phyloP scores from a whole-genome alignment of 2,888 invertebrate genomes.

The Disparrhopalites patrizii region DNA sequence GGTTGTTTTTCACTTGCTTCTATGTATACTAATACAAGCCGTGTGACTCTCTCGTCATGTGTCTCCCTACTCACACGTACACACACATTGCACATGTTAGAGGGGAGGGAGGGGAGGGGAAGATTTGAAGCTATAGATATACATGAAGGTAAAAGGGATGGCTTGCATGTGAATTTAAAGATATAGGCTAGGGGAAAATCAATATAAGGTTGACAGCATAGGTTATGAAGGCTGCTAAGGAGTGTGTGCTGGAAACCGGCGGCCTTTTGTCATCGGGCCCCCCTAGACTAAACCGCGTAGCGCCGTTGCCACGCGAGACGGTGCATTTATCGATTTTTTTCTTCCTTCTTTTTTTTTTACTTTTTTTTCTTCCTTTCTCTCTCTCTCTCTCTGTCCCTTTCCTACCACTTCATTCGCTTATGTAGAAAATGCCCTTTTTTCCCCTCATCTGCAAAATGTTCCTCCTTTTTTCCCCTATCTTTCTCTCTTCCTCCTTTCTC shows the following conservation, averaged over 20 bases:
- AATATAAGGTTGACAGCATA: slow-evolving; percentile 43
- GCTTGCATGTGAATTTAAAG: slow-evolving; percentile 20
- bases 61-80: not conserved
- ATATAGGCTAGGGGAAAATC: slow-evolving; percentile 42
- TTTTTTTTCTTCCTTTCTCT: slow-evolving; percentile 29
- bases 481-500: slow-evolving; percentile 1
- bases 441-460: slow-evolving; percentile 29
- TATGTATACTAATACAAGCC: slow-evolving; percentile 7
- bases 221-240: slow-evolving; percentile 39
- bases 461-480: slow-evolving; percentile 17
- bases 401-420: slow-evolving; percentile 26
- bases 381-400: slow-evolving; percentile 31
- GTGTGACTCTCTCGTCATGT: slow-evolving; percentile 7
- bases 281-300: slow-evolving; percentile 38
- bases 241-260: slow-evolving; percentile 36
- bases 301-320: slow-evolving; percentile 47
- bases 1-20: slow-evolving; percentile 22
- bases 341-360: slow-evolving; percentile 31
- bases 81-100: slow-evolving; percentile 1
- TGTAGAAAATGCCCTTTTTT: slow-evolving; percentile 22
- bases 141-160: too few relatives aligned
- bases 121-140: slow-evolving; percentile 7
- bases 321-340: slow-evolving; percentile 48
- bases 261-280: slow-evolving; percentile 47
- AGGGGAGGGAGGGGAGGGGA: not conserved